phyloP scores from a whole-genome alignment of 2,113 vertebrate genomes.

The Pseudonaja textilis region DNA sequence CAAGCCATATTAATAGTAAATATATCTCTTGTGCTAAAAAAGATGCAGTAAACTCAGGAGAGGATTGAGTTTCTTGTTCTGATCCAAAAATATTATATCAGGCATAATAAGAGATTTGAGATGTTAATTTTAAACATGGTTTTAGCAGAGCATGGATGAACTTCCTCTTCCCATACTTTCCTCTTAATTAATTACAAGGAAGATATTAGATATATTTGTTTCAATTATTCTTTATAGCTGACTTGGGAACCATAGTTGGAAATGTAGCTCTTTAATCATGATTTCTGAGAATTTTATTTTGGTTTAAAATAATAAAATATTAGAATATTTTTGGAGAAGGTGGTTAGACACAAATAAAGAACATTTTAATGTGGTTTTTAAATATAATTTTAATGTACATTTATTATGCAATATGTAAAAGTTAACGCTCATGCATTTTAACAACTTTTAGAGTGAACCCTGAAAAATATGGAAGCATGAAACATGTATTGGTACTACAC shows the following conservation, averaged over 20 bases:
- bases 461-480: background rate
- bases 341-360: constrained; percentile 7
- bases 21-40: background rate
- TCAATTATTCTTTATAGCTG: background rate
- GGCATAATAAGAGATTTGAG: background rate
- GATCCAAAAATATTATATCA: background rate
- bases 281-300: constrained; percentile 13
- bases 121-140: background rate
- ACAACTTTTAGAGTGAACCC: constrained; percentile 31
- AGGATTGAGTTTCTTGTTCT: background rate
- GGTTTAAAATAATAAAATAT: constrained; percentile 19
- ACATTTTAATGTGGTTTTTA: constrained; percentile 28
- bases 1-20: background rate
- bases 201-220: background rate
- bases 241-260: background rate
- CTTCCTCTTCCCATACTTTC: background rate
- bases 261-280: background rate
- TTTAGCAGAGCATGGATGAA: background rate
- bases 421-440: constrained; percentile 25
- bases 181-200: background rate
- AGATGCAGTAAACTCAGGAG: background rate
- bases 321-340: constrained; percentile 24
- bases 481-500: constrained; percentile 9
- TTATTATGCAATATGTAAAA: background rate
- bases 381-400: constrained; percentile 24